Conservation (phyloP, 2,113 vertebrate genomes). For the Notothenia coriiceps region DNA sequence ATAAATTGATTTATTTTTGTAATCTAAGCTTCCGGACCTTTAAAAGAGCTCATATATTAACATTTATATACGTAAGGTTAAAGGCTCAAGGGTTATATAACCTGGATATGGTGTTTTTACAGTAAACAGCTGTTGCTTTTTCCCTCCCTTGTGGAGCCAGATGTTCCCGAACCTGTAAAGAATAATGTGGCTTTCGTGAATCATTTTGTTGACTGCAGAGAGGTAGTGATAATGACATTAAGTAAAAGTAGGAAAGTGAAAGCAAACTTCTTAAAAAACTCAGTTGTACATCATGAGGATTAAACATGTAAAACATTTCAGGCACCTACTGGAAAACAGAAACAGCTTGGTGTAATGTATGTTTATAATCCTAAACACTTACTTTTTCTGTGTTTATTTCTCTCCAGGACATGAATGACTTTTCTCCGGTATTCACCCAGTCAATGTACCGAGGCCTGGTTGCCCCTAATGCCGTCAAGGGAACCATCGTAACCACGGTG, state of each 20-base stretch:
- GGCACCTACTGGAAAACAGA: not conserved
- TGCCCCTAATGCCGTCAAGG: conserved; percentile 95
- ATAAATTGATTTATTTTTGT: not conserved
- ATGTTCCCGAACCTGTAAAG: conserved; percentile 4
- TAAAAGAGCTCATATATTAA: not conserved
- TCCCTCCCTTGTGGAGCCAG: not conserved
- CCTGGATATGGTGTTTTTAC: not conserved
- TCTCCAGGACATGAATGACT: conserved; percentile 98
- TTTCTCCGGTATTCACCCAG: conserved; percentile 91
- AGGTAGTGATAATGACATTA: not conserved
- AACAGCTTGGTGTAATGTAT: not conserved
- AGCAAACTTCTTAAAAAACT: not conserved
- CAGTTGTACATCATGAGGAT: not conserved
- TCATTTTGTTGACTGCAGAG: not conserved
- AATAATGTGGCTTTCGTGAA: not conserved
- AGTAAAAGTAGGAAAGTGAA: not conserved
- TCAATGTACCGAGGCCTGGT: conserved; percentile 93
- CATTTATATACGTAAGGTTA: not conserved
- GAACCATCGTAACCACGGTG: conserved; percentile 90
- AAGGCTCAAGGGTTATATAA: not conserved
- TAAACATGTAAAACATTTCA: conserved; percentile 1
- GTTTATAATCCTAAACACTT: conserved; percentile 1
- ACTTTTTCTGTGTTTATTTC: conserved; percentile 42
- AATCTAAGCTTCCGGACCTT: not conserved
- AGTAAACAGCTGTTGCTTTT: not conserved